phyloP scores from a whole-genome alignment of 1,140 invertebrate genomes.

The Drosophila lowei region DNA sequence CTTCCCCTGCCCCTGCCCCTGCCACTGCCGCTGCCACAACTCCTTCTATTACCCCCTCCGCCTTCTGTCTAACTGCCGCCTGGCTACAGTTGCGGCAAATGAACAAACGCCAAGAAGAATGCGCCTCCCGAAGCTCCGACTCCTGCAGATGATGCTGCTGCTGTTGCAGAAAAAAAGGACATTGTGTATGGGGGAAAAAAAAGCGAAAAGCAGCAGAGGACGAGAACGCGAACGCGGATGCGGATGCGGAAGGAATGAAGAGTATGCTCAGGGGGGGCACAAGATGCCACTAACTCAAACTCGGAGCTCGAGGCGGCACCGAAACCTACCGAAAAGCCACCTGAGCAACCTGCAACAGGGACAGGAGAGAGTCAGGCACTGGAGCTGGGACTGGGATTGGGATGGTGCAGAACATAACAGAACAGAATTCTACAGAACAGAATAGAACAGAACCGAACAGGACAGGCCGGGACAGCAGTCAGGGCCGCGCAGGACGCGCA shows the following conservation, averaged over 20 bases:
- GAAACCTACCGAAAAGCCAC: conserved; percentile 47
- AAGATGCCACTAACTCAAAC: conserved; percentile 77
- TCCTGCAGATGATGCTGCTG: conserved; percentile 10
- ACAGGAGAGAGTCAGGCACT: background rate
- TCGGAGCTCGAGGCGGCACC: conserved; percentile 31
- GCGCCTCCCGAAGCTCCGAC: conserved; percentile 28
- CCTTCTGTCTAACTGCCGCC: conserved; percentile 12
- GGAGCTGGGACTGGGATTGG: too few species aligned
- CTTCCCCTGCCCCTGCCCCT: background rate
- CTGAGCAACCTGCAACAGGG: conserved; percentile 57
- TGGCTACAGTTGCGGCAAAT: conserved; percentile 78
- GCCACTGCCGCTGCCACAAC: background rate
- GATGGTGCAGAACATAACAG: conserved; percentile 6
- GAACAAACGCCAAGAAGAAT: conserved; percentile 75
- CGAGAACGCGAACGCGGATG: too few species aligned
- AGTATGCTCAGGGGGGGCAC: conserved; percentile 46
- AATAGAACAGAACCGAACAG: background rate
- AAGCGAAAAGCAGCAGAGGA: conserved; percentile 13
- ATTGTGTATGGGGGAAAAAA: conserved; percentile 29
- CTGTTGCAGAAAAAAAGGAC: conserved; percentile 38
- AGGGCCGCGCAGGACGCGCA: conserved; percentile 61
- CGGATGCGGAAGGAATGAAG: conserved; percentile 6
- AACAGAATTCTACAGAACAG: conserved; percentile 4
- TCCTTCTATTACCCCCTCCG: too few species aligned
- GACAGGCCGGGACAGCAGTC: background rate